phyloP scores from a whole-genome alignment of 2,113 vertebrate species.

The Girardinichthys multiradiatus region DNA sequence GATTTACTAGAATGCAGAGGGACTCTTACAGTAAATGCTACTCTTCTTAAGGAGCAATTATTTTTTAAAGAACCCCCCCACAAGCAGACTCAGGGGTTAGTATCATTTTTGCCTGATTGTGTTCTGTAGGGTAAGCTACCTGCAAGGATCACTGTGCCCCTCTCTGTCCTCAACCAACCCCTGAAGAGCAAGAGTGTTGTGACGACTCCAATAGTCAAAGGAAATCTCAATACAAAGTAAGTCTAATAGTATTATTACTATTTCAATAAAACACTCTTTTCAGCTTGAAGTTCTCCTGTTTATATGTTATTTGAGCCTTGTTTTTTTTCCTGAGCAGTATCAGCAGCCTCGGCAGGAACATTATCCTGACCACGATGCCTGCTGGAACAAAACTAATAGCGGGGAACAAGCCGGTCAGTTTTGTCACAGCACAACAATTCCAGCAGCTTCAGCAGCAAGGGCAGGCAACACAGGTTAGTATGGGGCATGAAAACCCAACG shows the following conservation, averaged over 20 bases:
- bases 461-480: constrained; percentile 92
- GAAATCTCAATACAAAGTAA: constrained; percentile 94
- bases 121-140: constrained; percentile 90
- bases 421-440: constrained; percentile 95
- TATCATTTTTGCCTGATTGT: background rate
- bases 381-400: constrained; percentile 95
- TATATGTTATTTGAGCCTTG: background rate
- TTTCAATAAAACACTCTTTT: background rate
- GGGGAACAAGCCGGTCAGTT: constrained; percentile 97
- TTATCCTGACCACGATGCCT: constrained; percentile 97
- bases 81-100: too few relatives aligned
- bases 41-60: too few relatives aligned
- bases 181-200: constrained; percentile 94
- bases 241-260: constrained; percentile 6
- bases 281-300: background rate
- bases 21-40: too few relatives aligned
- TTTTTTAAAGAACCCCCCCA: too few relatives aligned
- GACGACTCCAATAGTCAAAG: constrained; percentile 93
- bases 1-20: too few relatives aligned
- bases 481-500: background rate
- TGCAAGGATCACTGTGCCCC: constrained; percentile 91
- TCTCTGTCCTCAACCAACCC: constrained; percentile 95
- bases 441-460: constrained; percentile 99
- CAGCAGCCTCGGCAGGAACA: constrained; percentile 92
- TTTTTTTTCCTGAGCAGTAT: constrained; percentile 76